phyloP scores from a whole-genome alignment of 2,113 vertebrate genomes.

The Elephas maximus region DNA sequence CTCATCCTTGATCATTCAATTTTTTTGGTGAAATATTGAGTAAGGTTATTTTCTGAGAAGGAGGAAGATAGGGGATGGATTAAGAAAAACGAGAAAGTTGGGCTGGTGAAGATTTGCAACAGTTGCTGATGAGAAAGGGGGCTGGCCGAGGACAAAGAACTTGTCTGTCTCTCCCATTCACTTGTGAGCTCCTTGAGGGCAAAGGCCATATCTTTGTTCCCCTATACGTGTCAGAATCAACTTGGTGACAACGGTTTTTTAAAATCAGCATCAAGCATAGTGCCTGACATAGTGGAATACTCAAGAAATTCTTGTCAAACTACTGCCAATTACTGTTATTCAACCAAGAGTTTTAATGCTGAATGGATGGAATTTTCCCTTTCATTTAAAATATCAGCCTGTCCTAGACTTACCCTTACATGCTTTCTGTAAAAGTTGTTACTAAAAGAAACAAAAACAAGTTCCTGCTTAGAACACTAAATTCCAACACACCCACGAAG shows the following conservation, averaged over 20 bases:
- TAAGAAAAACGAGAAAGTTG: not conserved
- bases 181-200: not conserved
- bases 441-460: conserved; percentile 66
- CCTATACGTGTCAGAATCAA: not conserved
- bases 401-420: conserved; percentile 8
- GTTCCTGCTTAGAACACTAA: not conserved
- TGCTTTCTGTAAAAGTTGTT: conserved; percentile 60
- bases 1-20: not conserved
- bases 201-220: not conserved
- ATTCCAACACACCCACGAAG: conserved; percentile 54
- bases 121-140: not conserved
- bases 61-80: not conserved
- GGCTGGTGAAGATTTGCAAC: not conserved
- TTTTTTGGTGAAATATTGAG: not conserved
- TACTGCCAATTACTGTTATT: not conserved
- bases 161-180: not conserved
- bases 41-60: not conserved
- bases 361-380: not conserved
- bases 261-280: not conserved
- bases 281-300: not conserved
- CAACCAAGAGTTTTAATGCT: not conserved
- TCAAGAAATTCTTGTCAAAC: conserved; percentile 23
- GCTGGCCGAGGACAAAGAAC: not conserved
- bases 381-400: conserved; percentile 49
- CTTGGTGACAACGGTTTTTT: no score